These are phyloP conservation scores for Antennarius maculatus DNA, from an alignment of 2,797 vertebrate genomes.

Conservation along the genomic window DNA sequence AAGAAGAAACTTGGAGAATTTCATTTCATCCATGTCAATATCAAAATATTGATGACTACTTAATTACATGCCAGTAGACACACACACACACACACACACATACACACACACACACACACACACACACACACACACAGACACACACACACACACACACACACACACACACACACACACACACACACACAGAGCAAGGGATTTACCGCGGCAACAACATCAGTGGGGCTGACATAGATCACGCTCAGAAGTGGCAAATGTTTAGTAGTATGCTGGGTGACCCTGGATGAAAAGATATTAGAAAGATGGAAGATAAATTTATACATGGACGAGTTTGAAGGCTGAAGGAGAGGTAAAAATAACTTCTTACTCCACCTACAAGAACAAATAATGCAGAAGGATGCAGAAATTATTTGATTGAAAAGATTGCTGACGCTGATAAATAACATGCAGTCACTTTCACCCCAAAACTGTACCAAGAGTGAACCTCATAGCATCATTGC, in stretches of 20 bases:
- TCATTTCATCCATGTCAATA: too few relatives aligned
- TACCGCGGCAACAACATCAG: conserved; percentile 78
- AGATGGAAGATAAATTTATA: not conserved
- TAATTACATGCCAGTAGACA: not conserved
- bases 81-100: too few relatives aligned
- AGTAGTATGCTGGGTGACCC: conserved; percentile 79
- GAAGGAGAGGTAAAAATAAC: too few relatives aligned
- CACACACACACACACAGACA: not conserved
- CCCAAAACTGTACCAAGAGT: too few relatives aligned
- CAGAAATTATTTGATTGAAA: not conserved
- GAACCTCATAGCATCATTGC: too few relatives aligned
- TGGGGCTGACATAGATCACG: conserved; percentile 76
- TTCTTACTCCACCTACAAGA: too few relatives aligned
- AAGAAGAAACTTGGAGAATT: not conserved
- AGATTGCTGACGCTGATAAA: too few relatives aligned
- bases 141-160: too few relatives aligned
- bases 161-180: not conserved
- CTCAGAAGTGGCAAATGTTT: conserved; percentile 71
- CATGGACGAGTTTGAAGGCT: too few relatives aligned
- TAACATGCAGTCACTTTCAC: too few relatives aligned
- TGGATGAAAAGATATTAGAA: conserved; percentile 47
- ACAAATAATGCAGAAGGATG: too few relatives aligned
- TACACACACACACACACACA: not conserved
- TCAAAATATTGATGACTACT: too few relatives aligned
- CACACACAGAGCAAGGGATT: conserved; percentile 28